Conservation (phyloP, 2,797 vertebrate species). For the Tokudaia muenninki region DNA sequence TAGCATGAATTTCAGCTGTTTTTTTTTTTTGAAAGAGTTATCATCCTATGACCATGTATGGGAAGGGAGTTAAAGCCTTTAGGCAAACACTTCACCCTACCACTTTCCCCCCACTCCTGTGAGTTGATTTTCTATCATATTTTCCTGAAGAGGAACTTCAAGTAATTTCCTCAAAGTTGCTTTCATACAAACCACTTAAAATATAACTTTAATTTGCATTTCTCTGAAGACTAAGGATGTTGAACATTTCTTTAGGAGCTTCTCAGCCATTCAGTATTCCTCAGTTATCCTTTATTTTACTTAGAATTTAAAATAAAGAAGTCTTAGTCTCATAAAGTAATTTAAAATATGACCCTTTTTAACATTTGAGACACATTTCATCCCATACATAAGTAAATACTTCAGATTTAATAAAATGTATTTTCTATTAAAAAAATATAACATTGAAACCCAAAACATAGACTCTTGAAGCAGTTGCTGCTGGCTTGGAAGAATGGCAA, state of each 20-base stretch:
- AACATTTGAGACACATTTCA: neutral
- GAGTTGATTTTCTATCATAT: neutral
- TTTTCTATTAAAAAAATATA: neutral
- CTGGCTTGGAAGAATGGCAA: neutral
- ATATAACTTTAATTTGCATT: neutral
- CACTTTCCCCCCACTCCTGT: neutral
- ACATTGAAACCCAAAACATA: neutral
- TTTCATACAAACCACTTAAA: constrained; percentile 24
- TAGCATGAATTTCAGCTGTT: neutral
- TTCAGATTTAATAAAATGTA: neutral
- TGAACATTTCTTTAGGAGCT: no score
- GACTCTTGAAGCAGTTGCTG: neutral
- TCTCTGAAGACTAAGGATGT: no score
- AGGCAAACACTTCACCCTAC: neutral
- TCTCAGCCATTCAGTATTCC: no score
- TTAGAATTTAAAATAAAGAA: neutral
- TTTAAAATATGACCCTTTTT: neutral
- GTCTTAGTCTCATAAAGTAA: neutral
- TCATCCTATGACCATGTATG: neutral
- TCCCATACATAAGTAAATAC: neutral
- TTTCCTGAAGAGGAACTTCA: constrained; percentile 22
- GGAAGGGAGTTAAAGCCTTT: neutral
- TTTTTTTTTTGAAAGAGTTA: constrained; percentile 15
- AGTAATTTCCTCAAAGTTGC: neutral
- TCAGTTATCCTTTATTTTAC: neutral